A percentile compares a stretch with the other conserved stretches of the same genome.
Conservation (phyloP, 1,140 invertebrate species). For the Drosophila persimilis region DNA sequence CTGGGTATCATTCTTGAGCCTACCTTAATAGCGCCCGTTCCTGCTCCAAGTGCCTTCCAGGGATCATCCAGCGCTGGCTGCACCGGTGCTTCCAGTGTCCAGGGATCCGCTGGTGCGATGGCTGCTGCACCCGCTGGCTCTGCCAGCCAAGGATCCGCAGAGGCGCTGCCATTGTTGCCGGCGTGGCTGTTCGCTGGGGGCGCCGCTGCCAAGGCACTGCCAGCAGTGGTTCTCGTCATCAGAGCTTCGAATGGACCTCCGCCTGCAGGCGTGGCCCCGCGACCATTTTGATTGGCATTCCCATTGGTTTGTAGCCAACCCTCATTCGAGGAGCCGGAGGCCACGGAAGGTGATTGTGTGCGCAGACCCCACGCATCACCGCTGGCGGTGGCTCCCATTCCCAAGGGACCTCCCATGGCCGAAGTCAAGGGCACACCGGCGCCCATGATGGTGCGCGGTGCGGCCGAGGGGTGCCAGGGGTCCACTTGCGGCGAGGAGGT, state of each 20-base stretch:
- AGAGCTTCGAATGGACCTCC: conserved; percentile 58
- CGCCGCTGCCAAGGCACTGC: conserved; percentile 44
- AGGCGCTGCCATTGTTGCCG: conserved; percentile 58
- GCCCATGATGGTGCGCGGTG: conserved; percentile 64
- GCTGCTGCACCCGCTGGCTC: conserved; percentile 61
- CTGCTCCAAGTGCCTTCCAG: conserved; percentile 66
- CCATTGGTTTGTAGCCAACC: conserved; percentile 81
- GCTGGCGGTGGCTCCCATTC: conserved; percentile 11
- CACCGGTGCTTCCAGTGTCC: conserved; percentile 83
- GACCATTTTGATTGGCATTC: conserved; percentile 67
- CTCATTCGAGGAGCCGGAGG: conserved; percentile 79
- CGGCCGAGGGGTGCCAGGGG: conserved; percentile 85
- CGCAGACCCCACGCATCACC: conserved; percentile 71
- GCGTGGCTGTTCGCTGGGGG: conserved; percentile 43
- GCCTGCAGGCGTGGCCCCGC: conserved; percentile 46
- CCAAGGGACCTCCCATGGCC: conserved; percentile 15
- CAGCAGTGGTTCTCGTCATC: conserved; percentile 59
- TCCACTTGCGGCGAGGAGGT: conserved; percentile 83
- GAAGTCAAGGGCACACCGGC: conserved; percentile 58
- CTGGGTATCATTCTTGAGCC: background rate
- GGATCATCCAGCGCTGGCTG: conserved; percentile 79
- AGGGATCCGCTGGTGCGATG: conserved; percentile 63
- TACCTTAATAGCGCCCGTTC: conserved; percentile 63
- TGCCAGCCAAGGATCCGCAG: conserved; percentile 86
- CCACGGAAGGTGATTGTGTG: conserved; percentile 78